Conservation (phyloP, 1,140 invertebrate genomes). For the Zaprionus inermis region DNA sequence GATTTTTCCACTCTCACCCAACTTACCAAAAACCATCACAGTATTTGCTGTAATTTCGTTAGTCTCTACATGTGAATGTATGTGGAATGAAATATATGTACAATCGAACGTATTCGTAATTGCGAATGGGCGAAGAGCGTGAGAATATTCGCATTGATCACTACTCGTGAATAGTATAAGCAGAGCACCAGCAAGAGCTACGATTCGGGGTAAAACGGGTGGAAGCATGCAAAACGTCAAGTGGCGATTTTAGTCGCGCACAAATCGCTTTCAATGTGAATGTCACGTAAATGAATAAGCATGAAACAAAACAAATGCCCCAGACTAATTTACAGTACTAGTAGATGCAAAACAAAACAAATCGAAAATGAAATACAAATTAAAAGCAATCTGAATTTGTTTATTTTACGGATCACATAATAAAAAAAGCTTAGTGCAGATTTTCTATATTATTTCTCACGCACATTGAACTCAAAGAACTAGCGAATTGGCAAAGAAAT, state of each 20-base stretch:
- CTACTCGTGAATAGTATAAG: conserved; percentile 44
- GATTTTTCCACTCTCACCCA: neutral
- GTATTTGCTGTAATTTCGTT: conserved; percentile 1
- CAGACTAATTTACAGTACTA: conserved; percentile 24
- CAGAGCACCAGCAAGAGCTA: conserved; percentile 21
- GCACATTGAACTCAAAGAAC: conserved; percentile 35
- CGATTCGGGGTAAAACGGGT: neutral
- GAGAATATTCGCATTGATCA: conserved; percentile 69
- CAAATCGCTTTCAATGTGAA: conserved; percentile 51
- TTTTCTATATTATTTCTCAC: conserved; percentile 1
- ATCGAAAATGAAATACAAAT: conserved; percentile 10
- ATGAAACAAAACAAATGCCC: conserved; percentile 37
- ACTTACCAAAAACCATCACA: conserved; percentile 43
- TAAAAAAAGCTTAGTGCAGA: conserved; percentile 1
- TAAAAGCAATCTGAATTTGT: neutral
- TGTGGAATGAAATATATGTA: neutral
- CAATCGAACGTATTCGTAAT: conserved; percentile 15
- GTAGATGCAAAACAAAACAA: conserved; percentile 20
- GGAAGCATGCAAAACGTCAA: conserved; percentile 53
- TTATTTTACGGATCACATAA: neutral
- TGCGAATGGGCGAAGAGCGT: conserved; percentile 55
- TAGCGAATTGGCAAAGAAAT: conserved; percentile 23
- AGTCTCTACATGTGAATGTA: neutral
- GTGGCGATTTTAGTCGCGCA: conserved; percentile 45
- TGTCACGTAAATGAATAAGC: conserved; percentile 74